A percentile compares a stretch with the other conserved stretches of the same genome.
Conservation (phyloP, 2,888 invertebrate genomes). For the Mesorhabditis sp. region DNA sequence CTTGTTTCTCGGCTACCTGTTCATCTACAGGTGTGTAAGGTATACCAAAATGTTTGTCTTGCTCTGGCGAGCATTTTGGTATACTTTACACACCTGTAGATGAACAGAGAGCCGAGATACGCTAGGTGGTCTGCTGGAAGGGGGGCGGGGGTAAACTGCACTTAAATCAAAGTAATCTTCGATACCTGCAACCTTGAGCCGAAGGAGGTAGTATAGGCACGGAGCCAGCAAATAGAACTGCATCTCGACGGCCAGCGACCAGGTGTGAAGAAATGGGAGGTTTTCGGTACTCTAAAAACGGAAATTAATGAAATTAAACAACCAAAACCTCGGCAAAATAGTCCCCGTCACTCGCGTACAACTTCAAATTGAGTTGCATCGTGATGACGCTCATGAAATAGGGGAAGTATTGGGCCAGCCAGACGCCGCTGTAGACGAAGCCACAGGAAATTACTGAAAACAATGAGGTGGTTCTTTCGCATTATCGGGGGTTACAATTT, state of each 20-base stretch:
- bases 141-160: too few species aligned
- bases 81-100: too few species aligned
- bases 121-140: too few species aligned
- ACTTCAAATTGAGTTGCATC: background rate
- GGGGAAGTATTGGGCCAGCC: background rate
- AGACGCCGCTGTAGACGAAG: background rate
- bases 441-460: too few species aligned
- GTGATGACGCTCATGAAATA: background rate
- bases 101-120: too few species aligned
- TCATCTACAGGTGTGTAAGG: constrained; percentile 68
- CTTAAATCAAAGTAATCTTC: too few species aligned
- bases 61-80: too few species aligned
- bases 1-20: too few species aligned
- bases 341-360: background rate
- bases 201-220: constrained; percentile 16
- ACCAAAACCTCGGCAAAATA: background rate
- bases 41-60: too few species aligned
- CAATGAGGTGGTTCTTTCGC: too few species aligned
- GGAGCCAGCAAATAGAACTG: constrained; percentile 38
- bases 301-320: background rate
- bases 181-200: constrained; percentile 58
- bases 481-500: too few species aligned
- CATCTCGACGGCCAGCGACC: constrained; percentile 39
- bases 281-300: background rate
- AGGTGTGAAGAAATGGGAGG: constrained; percentile 31